Percentiles rank a stretch among this genome's conserved stretches.
Conservation (phyloP, 2,113 vertebrate species). For the Sclerurus mexicanus region DNA sequence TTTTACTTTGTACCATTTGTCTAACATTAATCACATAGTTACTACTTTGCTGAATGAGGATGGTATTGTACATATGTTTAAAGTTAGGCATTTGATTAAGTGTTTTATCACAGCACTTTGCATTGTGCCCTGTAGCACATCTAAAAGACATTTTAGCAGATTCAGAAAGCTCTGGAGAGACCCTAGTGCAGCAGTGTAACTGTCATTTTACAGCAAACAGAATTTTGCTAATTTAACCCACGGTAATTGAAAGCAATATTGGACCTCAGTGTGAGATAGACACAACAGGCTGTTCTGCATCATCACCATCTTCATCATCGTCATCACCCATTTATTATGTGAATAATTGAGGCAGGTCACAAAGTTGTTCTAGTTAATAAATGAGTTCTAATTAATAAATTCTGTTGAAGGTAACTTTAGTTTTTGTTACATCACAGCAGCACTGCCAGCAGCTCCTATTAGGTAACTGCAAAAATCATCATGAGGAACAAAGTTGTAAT, state of each 20-base stretch:
- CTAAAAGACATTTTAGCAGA: slow-evolving; percentile 1
- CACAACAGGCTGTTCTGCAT: background rate
- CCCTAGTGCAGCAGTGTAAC: background rate
- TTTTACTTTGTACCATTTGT: slow-evolving; percentile 36
- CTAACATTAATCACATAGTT: slow-evolving; percentile 32
- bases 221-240: background rate
- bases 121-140: background rate
- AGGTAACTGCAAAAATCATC: slow-evolving; percentile 1
- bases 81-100: slow-evolving; percentile 40
- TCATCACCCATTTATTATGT: background rate
- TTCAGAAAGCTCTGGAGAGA: background rate
- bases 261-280: background rate
- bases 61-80: slow-evolving; percentile 9
- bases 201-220: background rate
- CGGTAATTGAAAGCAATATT: background rate
- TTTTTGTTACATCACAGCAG: background rate
- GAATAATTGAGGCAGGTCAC: background rate
- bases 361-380: background rate
- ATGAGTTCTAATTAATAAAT: no score
- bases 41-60: background rate
- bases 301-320: background rate
- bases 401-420: background rate
- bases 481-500: background rate
- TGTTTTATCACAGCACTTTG: slow-evolving; percentile 5
- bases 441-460: background rate